Percentiles rank a stretch among this genome's conserved stretches.
phyloP scores from a whole-genome alignment of 2,797 vertebrate species.

The Pempheris klunzingeri region DNA sequence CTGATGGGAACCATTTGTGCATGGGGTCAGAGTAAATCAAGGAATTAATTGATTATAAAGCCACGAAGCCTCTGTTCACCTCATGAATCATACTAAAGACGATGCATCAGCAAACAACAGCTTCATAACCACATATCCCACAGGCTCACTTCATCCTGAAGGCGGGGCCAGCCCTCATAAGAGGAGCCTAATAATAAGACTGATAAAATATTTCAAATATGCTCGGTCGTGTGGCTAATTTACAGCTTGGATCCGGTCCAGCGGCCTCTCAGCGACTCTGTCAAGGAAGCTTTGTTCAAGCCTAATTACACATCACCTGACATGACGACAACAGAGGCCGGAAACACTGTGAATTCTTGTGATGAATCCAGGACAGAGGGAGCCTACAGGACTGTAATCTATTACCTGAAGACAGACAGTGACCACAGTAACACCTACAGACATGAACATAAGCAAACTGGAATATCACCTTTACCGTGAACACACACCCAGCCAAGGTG shows the following conservation, averaged over 20 bases:
- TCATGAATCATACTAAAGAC: slow-evolving; percentile 36
- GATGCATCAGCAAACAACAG: slow-evolving; percentile 22
- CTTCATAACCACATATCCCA: neutral
- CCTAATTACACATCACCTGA: slow-evolving; percentile 50
- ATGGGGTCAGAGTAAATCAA: slow-evolving; percentile 4
- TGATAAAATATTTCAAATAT: neutral
- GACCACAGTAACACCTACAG: slow-evolving; percentile 13
- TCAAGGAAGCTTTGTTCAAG: slow-evolving; percentile 31
- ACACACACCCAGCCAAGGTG: neutral
- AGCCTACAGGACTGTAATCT: neutral
- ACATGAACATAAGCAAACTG: slow-evolving; percentile 14
- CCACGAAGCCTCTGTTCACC: neutral
- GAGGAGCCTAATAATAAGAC: neutral
- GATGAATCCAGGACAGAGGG: neutral
- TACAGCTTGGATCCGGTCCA: neutral
- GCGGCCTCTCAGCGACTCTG: neutral
- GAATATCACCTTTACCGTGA: neutral
- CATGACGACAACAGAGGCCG: slow-evolving; percentile 8
- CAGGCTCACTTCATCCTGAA: neutral
- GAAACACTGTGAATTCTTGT: slow-evolving; percentile 5
- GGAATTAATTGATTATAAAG: slow-evolving; percentile 4
- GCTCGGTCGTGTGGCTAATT: neutral
- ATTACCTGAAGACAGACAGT: no score
- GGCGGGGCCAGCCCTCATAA: neutral
- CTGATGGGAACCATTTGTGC: slow-evolving; percentile 6